Evolutionary conservation across 2,888 invertebrate genomes (phyloP).

Genomic region (Tupiocoris notatus): DNA sequence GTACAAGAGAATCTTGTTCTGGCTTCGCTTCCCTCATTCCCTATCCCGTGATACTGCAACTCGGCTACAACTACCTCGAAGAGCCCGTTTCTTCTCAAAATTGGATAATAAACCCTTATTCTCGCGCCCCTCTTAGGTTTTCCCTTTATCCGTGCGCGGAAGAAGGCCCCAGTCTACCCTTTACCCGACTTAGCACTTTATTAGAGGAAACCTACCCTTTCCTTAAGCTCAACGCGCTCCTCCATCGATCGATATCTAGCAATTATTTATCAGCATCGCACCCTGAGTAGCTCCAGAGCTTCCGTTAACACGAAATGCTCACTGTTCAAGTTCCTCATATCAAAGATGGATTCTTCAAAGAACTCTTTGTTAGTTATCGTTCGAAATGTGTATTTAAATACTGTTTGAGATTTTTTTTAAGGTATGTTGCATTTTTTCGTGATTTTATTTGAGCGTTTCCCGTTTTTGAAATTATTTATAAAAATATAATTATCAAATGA

Average conservation of each 20-base stretch:
- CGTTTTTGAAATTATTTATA: too few relatives aligned
- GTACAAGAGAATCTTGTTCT: neutral
- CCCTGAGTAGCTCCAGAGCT: neutral
- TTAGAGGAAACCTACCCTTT: constrained; percentile 43
- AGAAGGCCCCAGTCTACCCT: constrained; percentile 4
- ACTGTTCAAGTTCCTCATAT: neutral
- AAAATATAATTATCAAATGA: too few relatives aligned
- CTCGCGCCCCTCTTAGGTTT: constrained; percentile 23
- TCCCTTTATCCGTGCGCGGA: neutral
- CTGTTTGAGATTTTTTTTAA: too few relatives aligned
- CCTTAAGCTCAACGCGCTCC: constrained; percentile 14
- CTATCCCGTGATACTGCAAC: neutral
- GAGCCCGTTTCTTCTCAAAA: constrained; percentile 33
- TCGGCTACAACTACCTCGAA: neutral
- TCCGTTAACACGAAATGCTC: neutral
- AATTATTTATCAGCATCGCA: constrained; percentile 27
- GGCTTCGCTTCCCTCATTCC: neutral
- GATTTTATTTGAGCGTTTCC: too few relatives aligned
- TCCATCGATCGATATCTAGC: constrained; percentile 31
- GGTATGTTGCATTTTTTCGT: too few relatives aligned
- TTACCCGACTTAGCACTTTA: constrained; percentile 43
- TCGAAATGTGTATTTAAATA: too few relatives aligned
- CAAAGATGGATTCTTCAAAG: too few relatives aligned
- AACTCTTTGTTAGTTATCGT: too few relatives aligned
- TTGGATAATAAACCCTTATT: constrained; percentile 46